Evolutionary conservation across 1,140 invertebrate genomes (phyloP).

Genomic region (Druon quercuslanigerum): DNA sequence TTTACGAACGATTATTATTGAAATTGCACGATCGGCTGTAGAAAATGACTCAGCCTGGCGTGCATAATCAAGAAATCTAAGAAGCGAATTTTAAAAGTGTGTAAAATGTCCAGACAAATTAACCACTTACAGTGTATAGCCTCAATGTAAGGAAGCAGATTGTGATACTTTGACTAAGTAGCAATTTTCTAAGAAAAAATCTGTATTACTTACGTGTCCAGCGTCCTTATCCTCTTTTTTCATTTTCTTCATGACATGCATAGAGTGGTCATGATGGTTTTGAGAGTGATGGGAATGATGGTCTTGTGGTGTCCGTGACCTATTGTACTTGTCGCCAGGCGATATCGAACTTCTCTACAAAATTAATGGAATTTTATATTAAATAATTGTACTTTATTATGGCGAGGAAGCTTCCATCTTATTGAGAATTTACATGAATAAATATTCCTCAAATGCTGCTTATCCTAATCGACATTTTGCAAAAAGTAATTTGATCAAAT

Average conservation of each 20-base stretch:
- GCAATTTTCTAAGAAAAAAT: constrained; percentile 5
- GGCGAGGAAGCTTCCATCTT: too few relatives aligned
- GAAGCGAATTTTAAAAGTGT: constrained; percentile 6
- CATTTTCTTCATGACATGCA: constrained; percentile 73
- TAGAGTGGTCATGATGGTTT: constrained; percentile 74
- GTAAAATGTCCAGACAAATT: constrained; percentile 16
- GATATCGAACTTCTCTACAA: constrained; percentile 83
- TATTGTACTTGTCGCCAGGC: constrained; percentile 73
- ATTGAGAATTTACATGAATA: too few relatives aligned
- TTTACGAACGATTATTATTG: constrained; percentile 15
- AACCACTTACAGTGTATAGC: neutral
- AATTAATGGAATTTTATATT: neutral
- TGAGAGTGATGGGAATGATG: constrained; percentile 71
- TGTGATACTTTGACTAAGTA: neutral
- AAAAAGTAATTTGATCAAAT: too few relatives aligned
- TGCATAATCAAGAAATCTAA: constrained; percentile 26
- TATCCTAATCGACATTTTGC: too few relatives aligned
- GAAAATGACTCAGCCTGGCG: neutral
- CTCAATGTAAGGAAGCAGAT: constrained; percentile 57
- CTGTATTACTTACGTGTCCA: constrained; percentile 69
- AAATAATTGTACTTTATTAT: neutral
- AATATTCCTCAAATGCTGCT: too few relatives aligned
- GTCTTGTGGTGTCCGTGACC: constrained; percentile 82
- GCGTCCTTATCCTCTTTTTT: constrained; percentile 73
- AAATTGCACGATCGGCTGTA: constrained; percentile 15